Percentiles rank a stretch among this genome's conserved stretches.
Conservation (phyloP, 2,888 invertebrate genomes). For the Thymelicus lineola region DNA sequence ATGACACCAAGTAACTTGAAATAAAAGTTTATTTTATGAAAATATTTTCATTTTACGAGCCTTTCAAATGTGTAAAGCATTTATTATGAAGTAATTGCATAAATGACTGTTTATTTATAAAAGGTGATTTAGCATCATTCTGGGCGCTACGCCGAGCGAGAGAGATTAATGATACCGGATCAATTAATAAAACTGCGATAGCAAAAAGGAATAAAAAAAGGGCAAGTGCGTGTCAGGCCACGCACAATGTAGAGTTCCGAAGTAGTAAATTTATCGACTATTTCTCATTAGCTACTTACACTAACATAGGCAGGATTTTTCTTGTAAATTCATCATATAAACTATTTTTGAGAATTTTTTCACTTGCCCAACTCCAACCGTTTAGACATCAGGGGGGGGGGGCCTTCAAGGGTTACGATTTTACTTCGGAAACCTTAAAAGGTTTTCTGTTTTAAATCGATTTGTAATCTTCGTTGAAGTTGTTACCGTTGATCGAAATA, state of each 20-base stretch:
- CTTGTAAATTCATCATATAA: too few species aligned
- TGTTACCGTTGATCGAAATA: background rate
- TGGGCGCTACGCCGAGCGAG: conserved; percentile 20
- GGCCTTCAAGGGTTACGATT: too few species aligned
- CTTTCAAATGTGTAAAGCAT: background rate
- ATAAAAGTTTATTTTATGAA: background rate
- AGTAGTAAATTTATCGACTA: too few species aligned
- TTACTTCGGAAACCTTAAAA: too few species aligned
- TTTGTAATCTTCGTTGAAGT: conserved; percentile 2
- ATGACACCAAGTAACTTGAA: background rate
- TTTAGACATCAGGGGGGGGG: too few species aligned
- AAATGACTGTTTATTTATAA: conserved; percentile 21
- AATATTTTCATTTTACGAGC: background rate
- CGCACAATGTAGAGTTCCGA: too few species aligned
- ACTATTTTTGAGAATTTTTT: too few species aligned
- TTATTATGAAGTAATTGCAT: conserved; percentile 22
- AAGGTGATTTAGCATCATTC: conserved; percentile 20
- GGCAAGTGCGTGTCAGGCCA: too few species aligned
- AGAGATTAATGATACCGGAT: conserved; percentile 26
- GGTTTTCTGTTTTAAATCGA: conserved; percentile 14
- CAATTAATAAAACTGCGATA: conserved; percentile 27
- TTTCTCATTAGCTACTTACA: too few species aligned
- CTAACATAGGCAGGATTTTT: too few species aligned
- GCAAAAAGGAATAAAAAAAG: too few species aligned
- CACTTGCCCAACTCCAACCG: too few species aligned